Conservation (phyloP, 2,797 vertebrate species). For the Danio kyathit region DNA sequence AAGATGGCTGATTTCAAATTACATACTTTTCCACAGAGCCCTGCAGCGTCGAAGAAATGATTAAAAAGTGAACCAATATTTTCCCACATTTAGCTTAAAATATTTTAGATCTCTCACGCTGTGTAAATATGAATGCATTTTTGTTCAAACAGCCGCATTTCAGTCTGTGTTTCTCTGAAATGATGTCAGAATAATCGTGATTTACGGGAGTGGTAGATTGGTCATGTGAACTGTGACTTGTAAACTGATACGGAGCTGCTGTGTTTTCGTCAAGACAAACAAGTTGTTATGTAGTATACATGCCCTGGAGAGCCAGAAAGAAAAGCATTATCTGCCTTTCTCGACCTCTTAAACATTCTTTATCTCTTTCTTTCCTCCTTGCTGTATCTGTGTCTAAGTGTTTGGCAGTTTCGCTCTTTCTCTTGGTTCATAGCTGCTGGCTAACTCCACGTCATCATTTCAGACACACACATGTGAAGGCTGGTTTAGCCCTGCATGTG, state of each 20-base stretch:
- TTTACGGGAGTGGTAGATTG: constrained; percentile 8
- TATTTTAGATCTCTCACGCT: not conserved
- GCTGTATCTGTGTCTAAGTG: constrained; percentile 1
- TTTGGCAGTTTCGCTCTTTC: constrained; percentile 15
- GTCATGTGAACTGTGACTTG: not conserved
- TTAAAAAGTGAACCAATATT: not conserved
- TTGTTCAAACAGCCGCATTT: not conserved
- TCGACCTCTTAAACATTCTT: not conserved
- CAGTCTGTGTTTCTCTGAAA: not conserved
- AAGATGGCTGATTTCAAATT: not conserved
- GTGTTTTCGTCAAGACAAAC: constrained; percentile 19
- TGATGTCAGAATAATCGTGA: not conserved
- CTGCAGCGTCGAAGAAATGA: too few species aligned
- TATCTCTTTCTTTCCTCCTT: not conserved
- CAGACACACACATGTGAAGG: constrained; percentile 6
- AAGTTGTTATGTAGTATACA: constrained; percentile 9
- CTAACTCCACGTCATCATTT: constrained; percentile 24
- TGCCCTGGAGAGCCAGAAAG: not conserved
- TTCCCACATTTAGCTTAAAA: not conserved
- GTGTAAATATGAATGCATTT: not conserved
- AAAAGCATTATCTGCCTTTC: constrained; percentile 8
- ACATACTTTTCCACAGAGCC: not conserved
- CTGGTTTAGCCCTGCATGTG: constrained; percentile 11
- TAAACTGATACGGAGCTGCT: constrained; percentile 8
- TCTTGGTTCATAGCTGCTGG: constrained; percentile 24